Percentiles rank a stretch among this genome's conserved stretches.
These are phyloP conservation scores for Myocastor coypus DNA, from an alignment of 2,113 vertebrate species.

Conservation along the genomic window DNA sequence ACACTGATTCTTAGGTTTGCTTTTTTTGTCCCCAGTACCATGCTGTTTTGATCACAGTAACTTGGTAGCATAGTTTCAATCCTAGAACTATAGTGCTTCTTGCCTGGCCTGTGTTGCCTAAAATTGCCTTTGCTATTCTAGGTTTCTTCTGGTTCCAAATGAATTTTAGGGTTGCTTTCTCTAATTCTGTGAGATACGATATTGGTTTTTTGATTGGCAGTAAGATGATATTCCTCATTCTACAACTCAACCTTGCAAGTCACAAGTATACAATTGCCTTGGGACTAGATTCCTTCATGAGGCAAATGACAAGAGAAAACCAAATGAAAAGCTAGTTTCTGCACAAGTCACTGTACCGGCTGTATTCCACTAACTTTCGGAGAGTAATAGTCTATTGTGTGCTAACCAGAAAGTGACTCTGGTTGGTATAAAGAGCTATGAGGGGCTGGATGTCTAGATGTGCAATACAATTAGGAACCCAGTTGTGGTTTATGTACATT, in stretches of 20 bases:
- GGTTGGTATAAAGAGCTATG: not conserved
- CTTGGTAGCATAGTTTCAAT: not conserved
- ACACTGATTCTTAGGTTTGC: not conserved
- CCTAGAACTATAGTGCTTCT: not conserved
- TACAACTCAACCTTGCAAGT: not conserved
- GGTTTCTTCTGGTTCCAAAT: not conserved
- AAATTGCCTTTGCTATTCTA: not conserved
- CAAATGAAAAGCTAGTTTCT: not conserved
- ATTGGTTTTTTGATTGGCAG: not conserved
- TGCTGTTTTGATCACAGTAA: not conserved
- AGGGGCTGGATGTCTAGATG: not conserved
- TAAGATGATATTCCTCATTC: slow-evolving; percentile 39
- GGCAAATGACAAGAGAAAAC: not conserved
- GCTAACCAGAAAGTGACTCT: not conserved
- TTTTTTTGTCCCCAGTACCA: not conserved
- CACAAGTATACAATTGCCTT: not conserved
- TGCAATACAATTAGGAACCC: not conserved
- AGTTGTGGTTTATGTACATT: not conserved
- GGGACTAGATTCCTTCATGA: not conserved
- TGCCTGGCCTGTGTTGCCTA: not conserved
- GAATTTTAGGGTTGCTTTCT: not conserved
- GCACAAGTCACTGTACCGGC: not conserved
- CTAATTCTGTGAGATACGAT: too few relatives aligned
- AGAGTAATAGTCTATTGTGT: not conserved
- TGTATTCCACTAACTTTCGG: not conserved